Evolutionary conservation across 2,888 invertebrate genomes (phyloP).

Genomic region (Thyatira batis): DNA sequence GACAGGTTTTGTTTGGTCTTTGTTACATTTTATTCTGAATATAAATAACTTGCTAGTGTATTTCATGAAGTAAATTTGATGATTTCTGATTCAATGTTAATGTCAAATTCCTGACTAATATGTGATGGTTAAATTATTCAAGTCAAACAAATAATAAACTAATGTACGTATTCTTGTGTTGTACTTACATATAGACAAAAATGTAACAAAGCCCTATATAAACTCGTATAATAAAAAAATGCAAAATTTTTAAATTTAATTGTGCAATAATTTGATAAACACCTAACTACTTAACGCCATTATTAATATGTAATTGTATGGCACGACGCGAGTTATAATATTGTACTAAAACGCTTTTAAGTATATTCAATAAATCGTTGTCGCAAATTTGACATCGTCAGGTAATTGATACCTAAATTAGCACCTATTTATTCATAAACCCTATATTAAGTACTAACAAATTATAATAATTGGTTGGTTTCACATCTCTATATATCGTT

Average conservation of each 20-base stretch:
- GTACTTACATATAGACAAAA: neutral
- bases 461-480: conserved; percentile 9
- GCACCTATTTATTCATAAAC: conserved; percentile 60
- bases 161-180: too few relatives aligned
- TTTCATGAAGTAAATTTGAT: too few relatives aligned
- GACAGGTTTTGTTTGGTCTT: neutral
- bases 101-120: too few relatives aligned
- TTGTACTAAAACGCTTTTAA: conserved; percentile 41
- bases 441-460: conserved; percentile 47
- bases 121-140: too few relatives aligned
- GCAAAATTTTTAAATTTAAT: conserved; percentile 23
- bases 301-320: conserved; percentile 31
- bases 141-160: too few relatives aligned
- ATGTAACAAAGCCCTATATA: neutral
- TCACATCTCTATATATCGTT: neutral
- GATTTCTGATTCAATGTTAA: too few relatives aligned
- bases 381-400: conserved; percentile 22
- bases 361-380: conserved; percentile 29
- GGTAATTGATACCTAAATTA: conserved; percentile 38
- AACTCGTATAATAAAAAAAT: neutral
- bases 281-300: conserved; percentile 49
- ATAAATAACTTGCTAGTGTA: too few relatives aligned
- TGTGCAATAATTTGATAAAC: conserved; percentile 61
- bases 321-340: conserved; percentile 50
- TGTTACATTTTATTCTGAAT: neutral